These are phyloP conservation scores for Cebidichthys violaceus DNA, from an alignment of 2,113 vertebrate species.

Conservation along the genomic window DNA sequence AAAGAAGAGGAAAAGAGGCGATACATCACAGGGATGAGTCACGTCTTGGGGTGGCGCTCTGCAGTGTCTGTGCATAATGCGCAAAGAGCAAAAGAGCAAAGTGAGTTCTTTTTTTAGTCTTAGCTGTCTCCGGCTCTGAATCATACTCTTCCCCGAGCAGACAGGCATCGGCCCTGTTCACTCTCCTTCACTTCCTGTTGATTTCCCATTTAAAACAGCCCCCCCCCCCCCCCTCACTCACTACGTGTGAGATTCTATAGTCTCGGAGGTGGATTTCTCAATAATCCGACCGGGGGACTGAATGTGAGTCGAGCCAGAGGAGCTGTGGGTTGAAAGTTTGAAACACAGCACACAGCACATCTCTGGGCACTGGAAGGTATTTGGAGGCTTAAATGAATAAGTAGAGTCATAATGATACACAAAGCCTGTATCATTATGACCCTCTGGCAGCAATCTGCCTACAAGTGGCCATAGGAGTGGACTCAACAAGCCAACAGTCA, in stretches of 20 bases:
- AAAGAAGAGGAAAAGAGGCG: constrained; percentile 10
- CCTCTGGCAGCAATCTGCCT: constrained; percentile 26
- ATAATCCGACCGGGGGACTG: constrained; percentile 4
- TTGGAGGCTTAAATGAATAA: constrained; percentile 19
- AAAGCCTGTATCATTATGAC: constrained; percentile 42
- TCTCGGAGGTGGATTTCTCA: constrained; percentile 22
- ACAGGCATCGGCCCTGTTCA: not conserved
- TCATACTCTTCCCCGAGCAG: constrained; percentile 53
- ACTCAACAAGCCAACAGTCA: constrained; percentile 40
- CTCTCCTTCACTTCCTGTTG: constrained; percentile 16
- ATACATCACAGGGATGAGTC: constrained; percentile 81
- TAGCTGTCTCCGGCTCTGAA: constrained; percentile 65
- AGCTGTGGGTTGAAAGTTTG: not conserved
- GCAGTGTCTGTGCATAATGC: constrained; percentile 75
- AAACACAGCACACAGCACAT: not conserved
- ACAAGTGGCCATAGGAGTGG: constrained; percentile 53
- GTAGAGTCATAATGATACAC: not conserved
- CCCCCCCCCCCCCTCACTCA: not conserved
- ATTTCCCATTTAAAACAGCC: constrained; percentile 54
- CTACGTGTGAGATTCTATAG: constrained; percentile 3
- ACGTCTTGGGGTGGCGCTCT: constrained; percentile 71
- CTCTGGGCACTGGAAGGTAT: not conserved
- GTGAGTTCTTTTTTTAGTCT: constrained; percentile 63
- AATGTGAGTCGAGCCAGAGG: constrained; percentile 5
- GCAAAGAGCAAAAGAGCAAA: constrained; percentile 57